These are phyloP conservation scores for Hydraecia micacea DNA, from an alignment of 2,888 invertebrate species.

Conservation along the genomic window DNA sequence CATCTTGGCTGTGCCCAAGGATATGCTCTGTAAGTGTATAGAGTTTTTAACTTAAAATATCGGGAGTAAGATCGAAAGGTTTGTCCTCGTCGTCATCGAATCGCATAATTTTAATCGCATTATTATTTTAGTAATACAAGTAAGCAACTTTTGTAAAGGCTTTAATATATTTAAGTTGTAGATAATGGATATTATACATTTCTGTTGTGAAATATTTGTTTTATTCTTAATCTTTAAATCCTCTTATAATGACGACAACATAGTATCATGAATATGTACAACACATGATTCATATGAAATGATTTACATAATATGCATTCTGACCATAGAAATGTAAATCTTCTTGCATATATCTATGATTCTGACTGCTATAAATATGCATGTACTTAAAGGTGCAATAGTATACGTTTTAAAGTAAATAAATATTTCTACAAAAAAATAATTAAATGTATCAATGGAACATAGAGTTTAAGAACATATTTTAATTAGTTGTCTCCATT, in stretches of 20 bases:
- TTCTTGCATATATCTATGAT: no score
- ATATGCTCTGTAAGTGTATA: conserved; percentile 30
- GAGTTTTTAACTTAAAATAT: conserved; percentile 40
- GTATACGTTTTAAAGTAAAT: conserved; percentile 18
- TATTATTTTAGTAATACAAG: conserved; percentile 53
- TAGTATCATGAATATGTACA: conserved; percentile 3
- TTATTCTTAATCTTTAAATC: conserved; percentile 50
- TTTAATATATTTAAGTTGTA: conserved; percentile 85
- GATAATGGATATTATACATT: conserved; percentile 70
- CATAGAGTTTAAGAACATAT: conserved; percentile 2
- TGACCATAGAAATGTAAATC: no score
- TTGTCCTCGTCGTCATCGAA: conserved; percentile 24
- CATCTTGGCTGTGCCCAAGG: conserved; percentile 17
- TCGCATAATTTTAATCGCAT: conserved; percentile 54
- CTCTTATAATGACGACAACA: not conserved
- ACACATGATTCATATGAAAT: conserved; percentile 30
- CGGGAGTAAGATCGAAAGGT: conserved; percentile 26
- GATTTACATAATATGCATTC: not conserved
- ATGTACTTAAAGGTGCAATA: conserved; percentile 37
- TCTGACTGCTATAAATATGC: conserved; percentile 4
- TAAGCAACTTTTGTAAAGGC: conserved; percentile 77
- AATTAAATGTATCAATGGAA: conserved; percentile 19
- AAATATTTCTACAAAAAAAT: conserved; percentile 29
- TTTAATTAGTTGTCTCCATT: conserved; percentile 59
- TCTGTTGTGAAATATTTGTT: conserved; percentile 61